Evolutionary conservation across 2,113 vertebrate genomes (phyloP).

Genomic region (Planiliza haematocheilus): DNA sequence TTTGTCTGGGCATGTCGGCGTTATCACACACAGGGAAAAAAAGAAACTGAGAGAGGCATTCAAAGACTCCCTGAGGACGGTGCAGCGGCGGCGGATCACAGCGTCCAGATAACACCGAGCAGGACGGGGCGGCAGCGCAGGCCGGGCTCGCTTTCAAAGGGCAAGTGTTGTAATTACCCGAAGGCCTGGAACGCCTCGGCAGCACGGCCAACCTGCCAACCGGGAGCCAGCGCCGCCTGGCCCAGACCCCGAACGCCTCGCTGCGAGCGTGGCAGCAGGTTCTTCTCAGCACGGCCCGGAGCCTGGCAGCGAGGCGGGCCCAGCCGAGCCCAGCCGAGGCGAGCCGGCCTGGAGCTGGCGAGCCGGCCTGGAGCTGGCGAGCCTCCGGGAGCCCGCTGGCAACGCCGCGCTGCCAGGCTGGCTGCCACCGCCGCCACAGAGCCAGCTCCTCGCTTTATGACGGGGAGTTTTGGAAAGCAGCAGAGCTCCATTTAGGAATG

Average conservation of each 20-base stretch:
- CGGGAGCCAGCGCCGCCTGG: constrained; percentile 29
- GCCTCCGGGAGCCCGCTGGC: constrained; percentile 51
- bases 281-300: constrained; percentile 10
- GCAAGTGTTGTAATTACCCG: constrained; percentile 80
- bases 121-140: constrained; percentile 44
- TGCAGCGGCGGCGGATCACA: constrained; percentile 47
- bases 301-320: constrained; percentile 8
- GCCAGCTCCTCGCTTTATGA: constrained; percentile 19
- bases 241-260: constrained; percentile 30
- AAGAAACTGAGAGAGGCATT: constrained; percentile 21
- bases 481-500: constrained; percentile 44
- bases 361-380: constrained; percentile 36
- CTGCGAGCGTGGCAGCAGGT: constrained; percentile 33
- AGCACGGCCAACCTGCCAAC: constrained; percentile 18
- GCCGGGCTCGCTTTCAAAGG: constrained; percentile 78
- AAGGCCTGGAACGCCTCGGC: constrained; percentile 40
- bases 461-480: constrained; percentile 43
- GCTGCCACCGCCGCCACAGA: background rate
- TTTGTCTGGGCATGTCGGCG: constrained; percentile 55
- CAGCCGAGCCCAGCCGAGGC: constrained; percentile 8
- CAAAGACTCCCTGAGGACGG: constrained; percentile 50
- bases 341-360: too few species aligned
- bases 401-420: constrained; percentile 33
- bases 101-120: constrained; percentile 52
- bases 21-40: constrained; percentile 12